Conservation (phyloP, 2,797 vertebrate genomes). For the Peromyscus attwateri region DNA sequence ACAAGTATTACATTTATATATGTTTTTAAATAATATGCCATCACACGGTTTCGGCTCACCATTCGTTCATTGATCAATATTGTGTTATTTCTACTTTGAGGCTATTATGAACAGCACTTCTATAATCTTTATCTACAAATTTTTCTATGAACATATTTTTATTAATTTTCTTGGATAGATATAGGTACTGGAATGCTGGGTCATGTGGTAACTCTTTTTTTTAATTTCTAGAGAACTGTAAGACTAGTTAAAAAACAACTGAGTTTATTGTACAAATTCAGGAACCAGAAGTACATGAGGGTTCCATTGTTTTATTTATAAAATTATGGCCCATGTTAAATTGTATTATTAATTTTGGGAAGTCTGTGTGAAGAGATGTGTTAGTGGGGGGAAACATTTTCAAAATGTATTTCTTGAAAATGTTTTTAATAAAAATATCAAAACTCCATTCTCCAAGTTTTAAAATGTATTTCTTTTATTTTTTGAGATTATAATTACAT, state of each 20-base stretch:
- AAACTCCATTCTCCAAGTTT: background rate
- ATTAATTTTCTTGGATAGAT: background rate
- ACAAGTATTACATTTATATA: background rate
- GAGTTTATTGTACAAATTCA: background rate
- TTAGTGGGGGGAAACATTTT: background rate
- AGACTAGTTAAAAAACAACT: background rate
- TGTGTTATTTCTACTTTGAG: background rate
- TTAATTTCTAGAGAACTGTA: constrained; percentile 16
- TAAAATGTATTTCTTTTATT: background rate
- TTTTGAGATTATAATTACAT: background rate
- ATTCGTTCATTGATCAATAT: background rate
- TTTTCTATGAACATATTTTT: background rate
- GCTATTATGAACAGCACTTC: background rate
- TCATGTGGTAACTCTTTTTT: background rate
- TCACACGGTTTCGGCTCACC: background rate
- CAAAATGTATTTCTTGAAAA: background rate
- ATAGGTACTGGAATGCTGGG: background rate
- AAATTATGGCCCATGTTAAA: background rate
- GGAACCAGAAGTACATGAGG: background rate
- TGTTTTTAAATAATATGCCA: constrained; percentile 2
- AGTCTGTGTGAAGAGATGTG: background rate
- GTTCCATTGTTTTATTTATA: background rate
- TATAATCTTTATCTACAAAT: background rate
- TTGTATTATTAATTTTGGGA: background rate
- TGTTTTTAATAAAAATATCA: background rate